These are phyloP conservation scores for Xyliphius kryptos DNA, from an alignment of 2,113 vertebrate genomes.

Conservation along the genomic window DNA sequence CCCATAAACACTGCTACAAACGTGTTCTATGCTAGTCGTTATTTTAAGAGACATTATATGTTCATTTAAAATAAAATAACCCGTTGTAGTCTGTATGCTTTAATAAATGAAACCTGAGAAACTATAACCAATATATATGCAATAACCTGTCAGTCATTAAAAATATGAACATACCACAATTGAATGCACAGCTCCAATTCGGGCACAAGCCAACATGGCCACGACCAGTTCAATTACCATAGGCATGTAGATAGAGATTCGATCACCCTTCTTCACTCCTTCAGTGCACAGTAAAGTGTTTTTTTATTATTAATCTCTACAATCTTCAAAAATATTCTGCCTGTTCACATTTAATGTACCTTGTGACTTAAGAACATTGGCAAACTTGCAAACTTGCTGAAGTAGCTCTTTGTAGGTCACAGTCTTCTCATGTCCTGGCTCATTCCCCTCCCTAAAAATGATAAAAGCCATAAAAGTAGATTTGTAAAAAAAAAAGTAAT, in stretches of 20 bases:
- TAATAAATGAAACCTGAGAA: too few species aligned
- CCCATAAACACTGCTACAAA: too few species aligned
- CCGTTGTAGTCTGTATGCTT: too few species aligned
- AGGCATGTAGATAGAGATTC: conserved; percentile 92
- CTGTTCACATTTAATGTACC: conserved; percentile 53
- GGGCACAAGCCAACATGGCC: conserved; percentile 89
- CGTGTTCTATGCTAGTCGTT: too few species aligned
- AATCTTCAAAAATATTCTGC: background rate
- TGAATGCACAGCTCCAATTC: conserved; percentile 89
- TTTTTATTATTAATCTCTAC: background rate
- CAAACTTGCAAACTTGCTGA: conserved; percentile 81
- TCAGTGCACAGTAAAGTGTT: background rate
- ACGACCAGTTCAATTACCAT: conserved; percentile 93
- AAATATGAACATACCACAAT: conserved; percentile 78
- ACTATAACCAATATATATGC: too few species aligned
- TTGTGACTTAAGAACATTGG: conserved; percentile 82
- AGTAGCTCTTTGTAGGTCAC: conserved; percentile 87
- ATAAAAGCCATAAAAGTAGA: background rate
- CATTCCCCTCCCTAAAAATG: conserved; percentile 84
- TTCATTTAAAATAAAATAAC: too few species aligned
- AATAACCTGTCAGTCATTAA: too few species aligned
- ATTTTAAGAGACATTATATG: too few species aligned
- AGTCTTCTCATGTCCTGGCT: conserved; percentile 74
- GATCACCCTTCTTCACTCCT: conserved; percentile 89
- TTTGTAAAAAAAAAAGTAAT: background rate